Percentiles rank a stretch among this genome's conserved stretches.
phyloP scores from a whole-genome alignment of 2,888 invertebrate species.

The Galerucella pusilla region DNA sequence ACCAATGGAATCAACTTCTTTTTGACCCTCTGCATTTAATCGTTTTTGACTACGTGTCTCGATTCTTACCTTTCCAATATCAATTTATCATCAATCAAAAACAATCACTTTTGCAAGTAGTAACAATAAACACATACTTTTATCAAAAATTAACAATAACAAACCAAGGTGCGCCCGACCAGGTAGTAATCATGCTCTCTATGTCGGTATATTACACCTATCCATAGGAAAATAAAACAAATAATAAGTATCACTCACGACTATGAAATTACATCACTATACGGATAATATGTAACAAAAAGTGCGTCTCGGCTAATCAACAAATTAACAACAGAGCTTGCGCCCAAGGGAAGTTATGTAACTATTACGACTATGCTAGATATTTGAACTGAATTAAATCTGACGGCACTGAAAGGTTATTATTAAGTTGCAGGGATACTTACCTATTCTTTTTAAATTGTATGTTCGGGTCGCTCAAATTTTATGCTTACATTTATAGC shows the following conservation, averaged over 20 bases:
- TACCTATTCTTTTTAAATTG: background rate
- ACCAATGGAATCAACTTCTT: too few species aligned
- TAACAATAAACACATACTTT: background rate
- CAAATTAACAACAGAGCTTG: background rate
- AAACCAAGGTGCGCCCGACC: background rate
- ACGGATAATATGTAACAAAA: conserved; percentile 4
- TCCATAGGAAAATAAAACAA: background rate
- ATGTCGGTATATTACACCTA: background rate
- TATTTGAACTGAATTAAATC: background rate
- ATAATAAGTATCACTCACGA: conserved; percentile 13
- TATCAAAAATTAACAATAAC: background rate
- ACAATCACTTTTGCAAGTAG: background rate
- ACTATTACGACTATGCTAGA: background rate
- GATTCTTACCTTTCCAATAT: background rate
- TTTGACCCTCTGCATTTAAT: background rate
- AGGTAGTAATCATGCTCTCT: background rate
- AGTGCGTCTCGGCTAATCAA: background rate
- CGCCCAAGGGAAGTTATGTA: background rate
- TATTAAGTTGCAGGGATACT: background rate
- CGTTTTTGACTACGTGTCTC: background rate
- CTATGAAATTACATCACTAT: conserved; percentile 9
- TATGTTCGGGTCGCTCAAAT: background rate
- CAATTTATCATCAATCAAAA: background rate
- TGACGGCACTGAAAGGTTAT: background rate
- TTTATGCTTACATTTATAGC: background rate